phyloP scores from a whole-genome alignment of 2,113 vertebrate genomes.

The Origma solitaria region DNA sequence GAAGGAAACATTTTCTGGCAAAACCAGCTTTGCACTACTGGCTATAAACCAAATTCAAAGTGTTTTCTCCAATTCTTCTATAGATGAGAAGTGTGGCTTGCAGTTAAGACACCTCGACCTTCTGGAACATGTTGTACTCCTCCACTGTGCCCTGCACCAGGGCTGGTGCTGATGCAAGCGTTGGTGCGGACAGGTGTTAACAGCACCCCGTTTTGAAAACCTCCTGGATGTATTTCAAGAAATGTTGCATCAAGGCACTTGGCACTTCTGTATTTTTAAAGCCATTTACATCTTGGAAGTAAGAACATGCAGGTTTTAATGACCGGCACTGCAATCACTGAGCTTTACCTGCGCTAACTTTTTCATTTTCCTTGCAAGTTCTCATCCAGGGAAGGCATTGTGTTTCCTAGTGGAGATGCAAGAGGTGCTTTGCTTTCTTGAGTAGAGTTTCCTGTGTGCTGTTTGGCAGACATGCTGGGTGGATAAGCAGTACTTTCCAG shows the following conservation, averaged over 20 bases:
- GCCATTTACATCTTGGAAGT: neutral
- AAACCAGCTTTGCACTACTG: slow-evolving; percentile 6
- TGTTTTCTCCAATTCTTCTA: neutral
- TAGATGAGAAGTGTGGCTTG: neutral
- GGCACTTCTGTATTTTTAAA: slow-evolving; percentile 9
- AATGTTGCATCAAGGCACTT: slow-evolving; percentile 42
- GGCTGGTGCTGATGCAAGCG: slow-evolving; percentile 28
- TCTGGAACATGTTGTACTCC: slow-evolving; percentile 29
- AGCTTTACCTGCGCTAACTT: neutral
- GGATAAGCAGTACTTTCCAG: slow-evolving; percentile 21
- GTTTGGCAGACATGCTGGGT: neutral
- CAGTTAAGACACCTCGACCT: slow-evolving; percentile 13
- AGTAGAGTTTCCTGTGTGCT: neutral
- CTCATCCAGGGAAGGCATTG: fast-evolving
- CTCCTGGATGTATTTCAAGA: slow-evolving; percentile 52
- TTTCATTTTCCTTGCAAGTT: neutral
- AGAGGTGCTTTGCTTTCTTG: neutral
- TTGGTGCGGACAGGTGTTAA: slow-evolving; percentile 42
- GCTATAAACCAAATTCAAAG: neutral
- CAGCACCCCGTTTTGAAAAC: slow-evolving; percentile 49
- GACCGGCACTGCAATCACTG: neutral
- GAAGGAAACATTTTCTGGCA: neutral
- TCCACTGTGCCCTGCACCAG: neutral
- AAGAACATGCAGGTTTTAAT: neutral
- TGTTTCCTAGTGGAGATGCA: neutral